Evolutionary conservation across 2,113 vertebrate species (phyloP).

Genomic region (Propithecus coquereli): DNA sequence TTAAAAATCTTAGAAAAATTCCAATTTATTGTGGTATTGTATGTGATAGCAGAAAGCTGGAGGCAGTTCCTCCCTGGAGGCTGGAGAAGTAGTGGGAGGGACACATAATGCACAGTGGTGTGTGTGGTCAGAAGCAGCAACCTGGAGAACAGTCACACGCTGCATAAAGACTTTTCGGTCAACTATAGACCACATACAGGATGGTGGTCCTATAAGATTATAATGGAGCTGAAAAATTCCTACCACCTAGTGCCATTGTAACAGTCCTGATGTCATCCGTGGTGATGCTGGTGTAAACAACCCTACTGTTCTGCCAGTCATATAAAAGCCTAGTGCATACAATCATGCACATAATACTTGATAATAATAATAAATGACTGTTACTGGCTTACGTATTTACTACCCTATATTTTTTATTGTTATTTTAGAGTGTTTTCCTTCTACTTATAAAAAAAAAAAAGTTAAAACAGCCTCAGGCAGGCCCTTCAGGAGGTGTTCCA

Average conservation of each 20-base stretch:
- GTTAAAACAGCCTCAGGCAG: not conserved
- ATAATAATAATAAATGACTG: not conserved
- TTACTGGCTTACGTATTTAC: not conserved
- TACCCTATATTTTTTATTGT: not conserved
- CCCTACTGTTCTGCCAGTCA: not conserved
- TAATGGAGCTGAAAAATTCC: not conserved
- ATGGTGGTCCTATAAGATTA: not conserved
- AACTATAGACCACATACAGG: not conserved
- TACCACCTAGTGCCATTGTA: not conserved
- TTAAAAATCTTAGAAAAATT: not conserved
- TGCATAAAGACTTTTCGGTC: not conserved
- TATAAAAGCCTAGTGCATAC: not conserved
- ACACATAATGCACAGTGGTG: fast-evolving
- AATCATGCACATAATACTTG: not conserved
- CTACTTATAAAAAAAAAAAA: not conserved
- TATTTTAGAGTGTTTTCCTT: not conserved
- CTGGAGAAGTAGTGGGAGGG: not conserved
- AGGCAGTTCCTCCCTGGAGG: not conserved
- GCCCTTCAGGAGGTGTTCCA: not conserved
- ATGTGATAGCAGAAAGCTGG: not conserved
- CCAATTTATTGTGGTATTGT: not conserved
- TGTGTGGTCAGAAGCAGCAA: fast-evolving
- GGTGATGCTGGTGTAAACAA: not conserved
- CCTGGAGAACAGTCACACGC: too few relatives aligned
- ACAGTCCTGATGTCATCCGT: not conserved